Conservation (phyloP, 2,888 invertebrate species). For the Bedellia somnulentella region DNA sequence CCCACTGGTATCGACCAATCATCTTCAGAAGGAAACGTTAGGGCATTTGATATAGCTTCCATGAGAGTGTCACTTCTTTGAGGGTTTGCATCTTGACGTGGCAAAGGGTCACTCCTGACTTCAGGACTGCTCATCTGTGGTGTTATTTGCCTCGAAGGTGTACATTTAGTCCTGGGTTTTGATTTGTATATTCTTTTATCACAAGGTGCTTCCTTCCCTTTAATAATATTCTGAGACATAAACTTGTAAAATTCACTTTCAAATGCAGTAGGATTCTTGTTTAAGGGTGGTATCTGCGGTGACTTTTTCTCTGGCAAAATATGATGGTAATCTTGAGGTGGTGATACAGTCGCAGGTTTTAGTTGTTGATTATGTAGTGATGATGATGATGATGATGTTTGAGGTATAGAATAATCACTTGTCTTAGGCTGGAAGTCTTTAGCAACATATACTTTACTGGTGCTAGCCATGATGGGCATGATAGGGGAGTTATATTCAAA, state of each 20-base stretch:
- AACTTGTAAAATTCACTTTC: slow-evolving; percentile 45
- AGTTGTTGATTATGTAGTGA: neutral
- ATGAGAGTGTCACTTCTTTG: neutral
- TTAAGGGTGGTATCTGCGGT: slow-evolving; percentile 25
- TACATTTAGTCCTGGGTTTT: too few species aligned
- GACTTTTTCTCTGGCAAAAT: slow-evolving; percentile 16
- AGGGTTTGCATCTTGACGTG: neutral
- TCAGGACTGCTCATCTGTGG: neutral
- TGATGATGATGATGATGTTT: neutral
- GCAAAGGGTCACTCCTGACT: neutral
- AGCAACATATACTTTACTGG: neutral
- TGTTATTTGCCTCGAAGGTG: slow-evolving; percentile 5
- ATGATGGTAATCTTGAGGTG: too few species aligned
- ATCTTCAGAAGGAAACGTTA: slow-evolving; percentile 7
- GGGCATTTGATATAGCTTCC: neutral
- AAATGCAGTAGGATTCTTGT: slow-evolving; percentile 44
- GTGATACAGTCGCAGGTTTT: neutral
- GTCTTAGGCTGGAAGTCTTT: neutral
- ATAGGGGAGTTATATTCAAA: slow-evolving; percentile 28
- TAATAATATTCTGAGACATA: too few species aligned
- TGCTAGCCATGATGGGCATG: slow-evolving; percentile 19
- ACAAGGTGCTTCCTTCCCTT: too few species aligned
- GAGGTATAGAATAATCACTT: too few species aligned
- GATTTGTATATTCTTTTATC: too few species aligned
- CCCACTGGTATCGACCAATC: slow-evolving; percentile 29